Evolutionary conservation across 2,113 vertebrate genomes (phyloP).

Genomic region (Casuarius casuarius): DNA sequence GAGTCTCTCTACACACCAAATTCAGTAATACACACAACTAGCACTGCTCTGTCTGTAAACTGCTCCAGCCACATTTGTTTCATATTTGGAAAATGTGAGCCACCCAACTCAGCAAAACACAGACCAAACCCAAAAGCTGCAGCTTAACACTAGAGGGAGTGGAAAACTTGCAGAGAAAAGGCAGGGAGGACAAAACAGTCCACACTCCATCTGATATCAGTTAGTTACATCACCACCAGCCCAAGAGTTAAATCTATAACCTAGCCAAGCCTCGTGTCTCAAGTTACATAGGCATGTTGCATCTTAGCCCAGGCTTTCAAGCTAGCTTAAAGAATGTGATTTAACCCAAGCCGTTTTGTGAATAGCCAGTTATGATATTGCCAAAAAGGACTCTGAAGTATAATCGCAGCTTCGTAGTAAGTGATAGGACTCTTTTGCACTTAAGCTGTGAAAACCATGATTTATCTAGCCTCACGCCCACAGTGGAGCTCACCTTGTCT

Average conservation of each 20-base stretch:
- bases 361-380: not conserved
- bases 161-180: not conserved
- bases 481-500: constrained; percentile 85
- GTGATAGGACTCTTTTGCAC: not conserved
- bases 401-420: not conserved
- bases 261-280: not conserved
- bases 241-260: not conserved
- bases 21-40: not conserved
- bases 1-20: not conserved
- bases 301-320: not conserved
- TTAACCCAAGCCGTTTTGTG: not conserved
- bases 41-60: not conserved
- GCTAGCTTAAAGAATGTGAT: not conserved
- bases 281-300: not conserved
- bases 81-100: not conserved
- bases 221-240: not conserved
- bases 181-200: not conserved
- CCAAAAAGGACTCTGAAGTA: not conserved
- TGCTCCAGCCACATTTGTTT: not conserved
- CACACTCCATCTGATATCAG: not conserved
- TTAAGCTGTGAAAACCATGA: fast-evolving
- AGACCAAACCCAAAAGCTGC: not conserved
- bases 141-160: not conserved
- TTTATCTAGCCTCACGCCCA: not conserved
- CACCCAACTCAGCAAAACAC: not conserved